A percentile compares a stretch with the other conserved stretches of the same genome.
phyloP scores from a whole-genome alignment of 1,140 invertebrate genomes.

The Macrotrachela quadricornifera region DNA sequence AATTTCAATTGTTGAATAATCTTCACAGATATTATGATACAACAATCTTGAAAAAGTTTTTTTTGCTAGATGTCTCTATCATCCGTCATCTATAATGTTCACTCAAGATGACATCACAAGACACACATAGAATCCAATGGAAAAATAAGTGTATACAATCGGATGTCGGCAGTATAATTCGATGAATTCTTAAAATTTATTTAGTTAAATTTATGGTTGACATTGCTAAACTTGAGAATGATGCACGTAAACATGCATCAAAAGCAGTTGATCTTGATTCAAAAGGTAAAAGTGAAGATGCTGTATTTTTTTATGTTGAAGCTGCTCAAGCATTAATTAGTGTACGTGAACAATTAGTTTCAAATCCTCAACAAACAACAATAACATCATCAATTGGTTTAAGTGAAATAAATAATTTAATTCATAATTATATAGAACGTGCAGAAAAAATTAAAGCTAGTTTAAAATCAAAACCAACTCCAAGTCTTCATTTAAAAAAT shows the following conservation, averaged over 20 bases:
- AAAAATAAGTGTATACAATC: too few species aligned
- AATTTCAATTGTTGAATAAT: too few species aligned
- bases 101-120: too few species aligned
- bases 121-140: too few species aligned
- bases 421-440: slow-evolving; percentile 5
- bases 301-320: slow-evolving; percentile 6
- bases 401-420: slow-evolving; percentile 1
- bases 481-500: not conserved
- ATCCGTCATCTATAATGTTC: too few species aligned
- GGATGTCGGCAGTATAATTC: too few species aligned
- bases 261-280: slow-evolving; percentile 4
- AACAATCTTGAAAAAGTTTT: too few species aligned
- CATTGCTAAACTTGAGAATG: too few species aligned
- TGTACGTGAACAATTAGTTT: not conserved
- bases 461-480: not conserved
- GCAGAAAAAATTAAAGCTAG: slow-evolving; percentile 4
- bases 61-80: too few species aligned
- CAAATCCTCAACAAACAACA: not conserved
- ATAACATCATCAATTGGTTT: not conserved
- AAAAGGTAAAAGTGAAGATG: not conserved
- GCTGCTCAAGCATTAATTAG: slow-evolving; percentile 1
- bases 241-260: not conserved
- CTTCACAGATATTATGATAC: too few species aligned
- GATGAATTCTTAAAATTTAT: too few species aligned
- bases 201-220: too few species aligned